A percentile compares a stretch with the other conserved stretches of the same genome.
These are phyloP conservation scores for Acanthiza pusilla DNA, from an alignment of 2,797 vertebrate species.

Conservation along the genomic window DNA sequence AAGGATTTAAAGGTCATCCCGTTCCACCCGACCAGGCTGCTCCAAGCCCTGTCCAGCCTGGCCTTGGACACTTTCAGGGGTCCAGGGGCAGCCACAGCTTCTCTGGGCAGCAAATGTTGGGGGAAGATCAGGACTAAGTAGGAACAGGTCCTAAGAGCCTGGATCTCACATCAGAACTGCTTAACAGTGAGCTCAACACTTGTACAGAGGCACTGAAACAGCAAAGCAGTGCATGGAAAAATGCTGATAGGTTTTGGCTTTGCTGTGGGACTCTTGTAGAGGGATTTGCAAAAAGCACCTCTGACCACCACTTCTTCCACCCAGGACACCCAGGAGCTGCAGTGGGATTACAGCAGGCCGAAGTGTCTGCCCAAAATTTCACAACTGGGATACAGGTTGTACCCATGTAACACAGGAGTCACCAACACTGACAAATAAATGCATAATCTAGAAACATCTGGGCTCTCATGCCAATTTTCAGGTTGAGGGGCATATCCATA, in stretches of 20 bases:
- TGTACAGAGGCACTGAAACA: background rate
- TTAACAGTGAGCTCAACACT: background rate
- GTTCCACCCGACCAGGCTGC: rapidly evolving
- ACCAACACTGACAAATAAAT: background rate
- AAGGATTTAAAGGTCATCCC: background rate
- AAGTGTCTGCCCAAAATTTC: background rate
- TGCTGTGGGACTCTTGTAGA: background rate
- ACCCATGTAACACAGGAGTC: background rate
- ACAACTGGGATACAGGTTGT: background rate
- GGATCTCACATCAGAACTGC: background rate
- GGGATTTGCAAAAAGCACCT: background rate
- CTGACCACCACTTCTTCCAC: background rate
- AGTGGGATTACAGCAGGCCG: background rate
- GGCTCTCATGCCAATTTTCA: background rate
- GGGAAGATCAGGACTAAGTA: background rate
- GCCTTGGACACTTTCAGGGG: background rate
- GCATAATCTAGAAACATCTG: background rate
- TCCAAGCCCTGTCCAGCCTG: background rate
- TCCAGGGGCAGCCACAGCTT: background rate
- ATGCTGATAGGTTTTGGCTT: background rate
- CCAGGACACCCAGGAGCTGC: background rate
- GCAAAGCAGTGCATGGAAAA: background rate
- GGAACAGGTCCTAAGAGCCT: background rate
- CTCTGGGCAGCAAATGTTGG: background rate
- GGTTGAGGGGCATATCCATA: background rate